Base-by-base conservation (phyloP, 2,888 invertebrate species). In the Scaptomyza cyrtandrae region DNA sequence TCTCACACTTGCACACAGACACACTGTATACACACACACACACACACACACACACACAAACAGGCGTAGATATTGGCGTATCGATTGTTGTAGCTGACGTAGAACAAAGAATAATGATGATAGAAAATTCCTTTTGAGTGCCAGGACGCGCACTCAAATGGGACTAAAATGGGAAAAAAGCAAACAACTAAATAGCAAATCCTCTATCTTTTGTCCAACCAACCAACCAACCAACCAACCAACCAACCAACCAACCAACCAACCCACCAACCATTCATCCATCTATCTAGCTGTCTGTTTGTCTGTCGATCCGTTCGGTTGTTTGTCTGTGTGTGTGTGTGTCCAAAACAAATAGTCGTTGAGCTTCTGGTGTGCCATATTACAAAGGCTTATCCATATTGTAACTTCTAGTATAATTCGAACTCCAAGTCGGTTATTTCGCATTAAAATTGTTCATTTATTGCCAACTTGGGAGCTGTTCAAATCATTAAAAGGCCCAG, bases 401-500 rank as follows among this genome's bases (percentile, higher is more conserved):
- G 78, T 84, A 80, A 78, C 69, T 78, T 62, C 62, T 71, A 78
- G 86, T 85, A 74, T 76, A 79, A 82, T 87, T 81, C 79, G 57
- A 75, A 66, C 48, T 64, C 68, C 39, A 62, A 48, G 70, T 60
- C 35, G 46, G 24, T 58, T 19, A 19, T 19, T 1, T 19, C 2
- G 75, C 77, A 86, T 83, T 88, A 74, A 86, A 88, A 84, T 84
- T 6, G 19, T 19, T 19, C 19, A 19, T 80, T 84, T 88, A 86
- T 86, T 70, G 78, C 68, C 88, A 71, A 66, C 83, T 69, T 59
- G 84, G 86, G 88, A 86, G 86, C 84, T 74, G 78, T 85, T 85
- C 75, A 78, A 6, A 75, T 76, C 81, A 78, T 76, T 73, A 73
- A 83, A 65, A 53, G 56, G 58, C 55, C 29, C 10, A 54, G 11